These are phyloP conservation scores for Urophycis tenuis DNA, from an alignment of 2,797 vertebrate species.

Conservation along the genomic window DNA sequence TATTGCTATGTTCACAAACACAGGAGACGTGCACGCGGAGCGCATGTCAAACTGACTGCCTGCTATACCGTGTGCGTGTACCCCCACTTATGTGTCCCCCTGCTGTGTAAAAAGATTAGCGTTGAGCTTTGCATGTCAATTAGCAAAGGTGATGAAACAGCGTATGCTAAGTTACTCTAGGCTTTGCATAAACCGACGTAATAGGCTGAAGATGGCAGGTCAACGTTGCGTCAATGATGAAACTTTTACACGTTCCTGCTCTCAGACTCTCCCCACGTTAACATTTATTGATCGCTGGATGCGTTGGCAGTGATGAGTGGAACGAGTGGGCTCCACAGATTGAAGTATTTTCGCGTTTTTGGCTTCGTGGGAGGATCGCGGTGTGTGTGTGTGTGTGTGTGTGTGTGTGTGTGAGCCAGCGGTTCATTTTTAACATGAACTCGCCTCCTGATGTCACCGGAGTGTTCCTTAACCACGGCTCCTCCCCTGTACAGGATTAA, in stretches of 20 bases:
- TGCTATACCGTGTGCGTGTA: background rate
- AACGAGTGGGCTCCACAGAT: slow-evolving; percentile 19
- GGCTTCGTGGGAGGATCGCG: background rate
- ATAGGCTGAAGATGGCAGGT: background rate
- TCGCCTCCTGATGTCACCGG: slow-evolving; percentile 8
- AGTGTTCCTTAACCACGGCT: slow-evolving; percentile 12
- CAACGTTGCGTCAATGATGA: slow-evolving; percentile 11
- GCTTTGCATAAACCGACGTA: slow-evolving; percentile 17
- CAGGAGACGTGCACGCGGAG: too few relatives aligned
- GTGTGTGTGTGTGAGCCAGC: background rate
- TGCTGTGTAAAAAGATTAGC: background rate
- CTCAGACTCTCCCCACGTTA: slow-evolving; percentile 23
- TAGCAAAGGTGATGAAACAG: background rate
- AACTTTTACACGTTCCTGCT: background rate
- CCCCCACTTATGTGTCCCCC: background rate
- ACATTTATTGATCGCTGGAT: slow-evolving; percentile 23
- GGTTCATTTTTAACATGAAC: slow-evolving; percentile 8
- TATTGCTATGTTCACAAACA: too few relatives aligned
- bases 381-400: background rate
- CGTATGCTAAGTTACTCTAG: background rate
- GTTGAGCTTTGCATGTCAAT: background rate
- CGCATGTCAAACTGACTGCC: background rate
- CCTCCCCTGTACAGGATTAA: slow-evolving; percentile 9
- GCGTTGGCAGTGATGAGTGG: slow-evolving; percentile 20
- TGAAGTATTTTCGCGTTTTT: slow-evolving; percentile 15